Base-by-base conservation (phyloP, 2,797 vertebrate genomes). In the Discoglossus pictus region DNA sequence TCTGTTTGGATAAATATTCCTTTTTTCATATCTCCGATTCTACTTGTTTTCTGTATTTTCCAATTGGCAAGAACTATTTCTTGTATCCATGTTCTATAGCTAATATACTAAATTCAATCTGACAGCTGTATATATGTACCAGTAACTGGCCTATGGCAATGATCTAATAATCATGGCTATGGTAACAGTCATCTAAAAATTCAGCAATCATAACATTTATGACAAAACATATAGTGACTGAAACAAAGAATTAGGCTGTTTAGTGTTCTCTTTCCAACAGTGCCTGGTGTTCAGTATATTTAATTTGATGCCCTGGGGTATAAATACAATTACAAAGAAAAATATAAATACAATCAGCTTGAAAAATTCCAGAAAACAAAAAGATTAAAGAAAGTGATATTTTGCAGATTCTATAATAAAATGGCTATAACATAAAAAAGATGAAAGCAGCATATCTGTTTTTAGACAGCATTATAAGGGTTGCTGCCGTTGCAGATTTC, bases 101-200 rank as follows among this genome's bases (percentile, higher is more conserved):
- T 74, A 80, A 63, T 74, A 72, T 74, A 78, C 75, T 67, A 74
- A 83, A 83, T 84, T 74, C 46, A 66, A 65, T 83, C 75, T 85
- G 81, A 86, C 79, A 84, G 76, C 68, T 80, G 75, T 61, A 76
- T 78, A 63, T 78, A 74, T 76, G 68, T 87, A 81, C 66, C 55
- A 79, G 76, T 73, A 62, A 75, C 44, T 84, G 64, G 76, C 78
- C 81, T 65, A 36, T 75, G 80, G 81, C 74, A 52, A 76, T 73
- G 56, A 75, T 80, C 75, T 83, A 62, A 84, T 82, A 80, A 84
- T 79, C 71, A 70, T 73, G 68, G 76, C 51, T 83, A 69, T 76
- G 73, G 74, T 75, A 75, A 77, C 77, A 73, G 72, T 82, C 5
- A 54, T 81, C 79, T 79, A 73, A 82, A 81, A 78, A 76, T 82